phyloP scores from a whole-genome alignment of 2,797 vertebrate genomes.

The Cuculus canorus region DNA sequence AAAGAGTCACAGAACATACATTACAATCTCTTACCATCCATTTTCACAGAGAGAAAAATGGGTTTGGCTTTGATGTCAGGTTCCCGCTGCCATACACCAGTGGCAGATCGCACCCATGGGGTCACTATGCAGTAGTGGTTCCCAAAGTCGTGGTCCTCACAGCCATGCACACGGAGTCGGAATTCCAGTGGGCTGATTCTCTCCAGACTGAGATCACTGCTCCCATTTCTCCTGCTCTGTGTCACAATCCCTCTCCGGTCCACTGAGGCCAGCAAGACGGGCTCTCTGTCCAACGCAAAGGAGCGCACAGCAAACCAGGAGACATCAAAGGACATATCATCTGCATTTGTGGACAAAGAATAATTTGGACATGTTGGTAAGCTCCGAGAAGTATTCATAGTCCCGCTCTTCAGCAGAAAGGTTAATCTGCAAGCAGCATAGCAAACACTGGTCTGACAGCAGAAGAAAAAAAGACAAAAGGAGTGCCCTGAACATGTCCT shows the following conservation, averaged over 20 bases:
- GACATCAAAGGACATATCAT: constrained; percentile 89
- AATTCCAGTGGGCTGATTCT: constrained; percentile 81
- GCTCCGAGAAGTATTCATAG: neutral
- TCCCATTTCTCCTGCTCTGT: constrained; percentile 82
- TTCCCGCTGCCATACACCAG: constrained; percentile 86
- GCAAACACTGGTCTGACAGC: neutral
- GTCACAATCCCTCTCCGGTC: constrained; percentile 86
- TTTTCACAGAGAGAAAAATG: constrained; percentile 88
- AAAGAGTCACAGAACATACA: rapidly evolving
- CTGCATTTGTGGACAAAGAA: constrained; percentile 67
- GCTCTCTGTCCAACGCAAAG: constrained; percentile 72
- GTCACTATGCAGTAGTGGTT: constrained; percentile 90
- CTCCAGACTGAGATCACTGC: constrained; percentile 88
- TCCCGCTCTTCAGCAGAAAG: neutral
- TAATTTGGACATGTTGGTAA: neutral
- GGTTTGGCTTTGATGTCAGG: constrained; percentile 82
- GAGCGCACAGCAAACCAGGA: constrained; percentile 87
- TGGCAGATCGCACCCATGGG: constrained; percentile 88
- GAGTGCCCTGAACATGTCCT: neutral
- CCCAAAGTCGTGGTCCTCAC: constrained; percentile 89
- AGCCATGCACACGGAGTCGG: constrained; percentile 83
- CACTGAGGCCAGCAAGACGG: constrained; percentile 77
- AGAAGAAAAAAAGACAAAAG: neutral
- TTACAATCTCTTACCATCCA: constrained; percentile 83
- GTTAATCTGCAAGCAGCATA: neutral